Conservation (phyloP, 2,797 vertebrate genomes). For the Tokudaia tokunoshimensis region DNA sequence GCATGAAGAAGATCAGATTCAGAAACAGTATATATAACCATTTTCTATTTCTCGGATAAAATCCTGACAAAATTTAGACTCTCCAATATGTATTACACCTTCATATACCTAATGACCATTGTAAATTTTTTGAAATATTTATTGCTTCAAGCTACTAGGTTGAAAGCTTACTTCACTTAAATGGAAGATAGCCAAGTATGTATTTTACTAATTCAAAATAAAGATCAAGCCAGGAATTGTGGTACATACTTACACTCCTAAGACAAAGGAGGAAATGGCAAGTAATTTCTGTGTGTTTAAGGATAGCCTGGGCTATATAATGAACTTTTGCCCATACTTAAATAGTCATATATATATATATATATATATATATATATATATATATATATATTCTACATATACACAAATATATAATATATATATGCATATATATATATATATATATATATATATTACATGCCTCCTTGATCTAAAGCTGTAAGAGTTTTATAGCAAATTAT, state of each 20-base stretch:
- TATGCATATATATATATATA: background rate
- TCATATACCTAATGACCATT: background rate
- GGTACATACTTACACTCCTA: background rate
- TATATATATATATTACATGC: background rate
- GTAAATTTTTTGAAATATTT: background rate
- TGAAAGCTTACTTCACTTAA: background rate
- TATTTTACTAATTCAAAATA: background rate
- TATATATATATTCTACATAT: no score
- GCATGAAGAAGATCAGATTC: slow-evolving; percentile 62
- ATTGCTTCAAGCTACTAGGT: background rate
- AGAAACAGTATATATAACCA: slow-evolving; percentile 37
- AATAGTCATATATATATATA: background rate
- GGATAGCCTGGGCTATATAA: background rate
- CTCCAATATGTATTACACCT: background rate
- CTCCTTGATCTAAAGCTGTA: background rate
- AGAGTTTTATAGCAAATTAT: slow-evolving; percentile 9
- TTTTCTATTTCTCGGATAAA: slow-evolving; percentile 7
- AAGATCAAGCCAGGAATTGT: background rate
- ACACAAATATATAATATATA: no score
- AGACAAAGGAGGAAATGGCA: background rate
- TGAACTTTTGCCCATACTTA: background rate
- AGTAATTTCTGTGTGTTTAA: background rate
- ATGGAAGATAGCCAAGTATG: background rate
- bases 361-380: no score
- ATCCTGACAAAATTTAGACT: slow-evolving; percentile 4